These are phyloP conservation scores for Drosophila emarginata DNA, from an alignment of 2,888 invertebrate species.

Conservation along the genomic window DNA sequence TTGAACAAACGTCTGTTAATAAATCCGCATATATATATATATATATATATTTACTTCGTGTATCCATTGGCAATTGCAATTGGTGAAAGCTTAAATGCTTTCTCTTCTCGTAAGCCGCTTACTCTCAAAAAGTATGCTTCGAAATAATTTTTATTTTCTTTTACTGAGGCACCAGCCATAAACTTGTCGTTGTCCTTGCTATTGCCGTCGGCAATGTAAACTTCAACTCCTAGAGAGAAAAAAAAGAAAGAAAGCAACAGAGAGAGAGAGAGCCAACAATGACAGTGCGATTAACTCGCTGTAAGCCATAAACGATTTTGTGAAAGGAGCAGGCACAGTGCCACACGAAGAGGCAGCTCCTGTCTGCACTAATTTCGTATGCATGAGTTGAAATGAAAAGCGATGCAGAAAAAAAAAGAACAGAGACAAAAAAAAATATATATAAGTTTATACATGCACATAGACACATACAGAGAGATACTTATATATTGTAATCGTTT, in stretches of 20 bases:
- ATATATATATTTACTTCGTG: not conserved
- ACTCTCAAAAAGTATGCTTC: conserved; percentile 41
- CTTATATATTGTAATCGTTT: conserved; percentile 30
- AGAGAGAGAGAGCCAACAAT: conserved; percentile 43
- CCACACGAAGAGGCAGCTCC: conserved; percentile 10
- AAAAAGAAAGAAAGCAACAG: not conserved
- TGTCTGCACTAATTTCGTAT: conserved; percentile 73
- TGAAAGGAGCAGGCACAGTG: conserved; percentile 3
- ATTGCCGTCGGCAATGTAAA: conserved; percentile 24
- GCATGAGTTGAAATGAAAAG: conserved; percentile 74
- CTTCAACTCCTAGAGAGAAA: conserved; percentile 47
- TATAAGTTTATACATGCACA: conserved; percentile 1
- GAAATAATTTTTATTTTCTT: conserved; percentile 19
- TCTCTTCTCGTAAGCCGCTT: conserved; percentile 63
- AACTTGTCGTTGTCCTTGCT: conserved; percentile 36
- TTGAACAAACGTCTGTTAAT: not conserved
- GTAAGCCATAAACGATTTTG: conserved; percentile 70
- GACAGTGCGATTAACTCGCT: conserved; percentile 76
- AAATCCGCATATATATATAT: not conserved
- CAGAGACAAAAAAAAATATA: conserved; percentile 25
- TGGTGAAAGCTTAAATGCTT: conserved; percentile 36
- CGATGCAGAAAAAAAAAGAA: conserved; percentile 32
- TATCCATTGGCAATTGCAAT: conserved; percentile 21
- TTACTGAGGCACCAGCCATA: conserved; percentile 27
- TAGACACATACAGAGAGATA: conserved; percentile 10